These are phyloP conservation scores for Enteromius mattozi DNA, from an alignment of 2,797 vertebrate genomes.

Conservation along the genomic window DNA sequence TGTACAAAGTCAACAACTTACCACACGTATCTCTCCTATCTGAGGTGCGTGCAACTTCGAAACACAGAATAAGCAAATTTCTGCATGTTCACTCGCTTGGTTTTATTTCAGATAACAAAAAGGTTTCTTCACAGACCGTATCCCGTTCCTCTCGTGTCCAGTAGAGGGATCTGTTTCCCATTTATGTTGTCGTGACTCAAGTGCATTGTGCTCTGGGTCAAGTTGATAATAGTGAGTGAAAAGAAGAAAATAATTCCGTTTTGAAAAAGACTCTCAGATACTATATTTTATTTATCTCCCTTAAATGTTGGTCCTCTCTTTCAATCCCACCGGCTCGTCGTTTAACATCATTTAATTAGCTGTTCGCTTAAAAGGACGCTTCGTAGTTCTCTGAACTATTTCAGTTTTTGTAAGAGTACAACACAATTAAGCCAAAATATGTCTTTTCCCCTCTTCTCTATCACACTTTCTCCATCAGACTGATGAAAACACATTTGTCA, in stretches of 20 bases:
- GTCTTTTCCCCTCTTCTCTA: not conserved
- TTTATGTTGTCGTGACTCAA: slow-evolving; percentile 78
- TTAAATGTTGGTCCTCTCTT: not conserved
- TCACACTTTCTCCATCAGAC: not conserved
- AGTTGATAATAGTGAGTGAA: slow-evolving; percentile 85
- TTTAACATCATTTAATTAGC: not conserved
- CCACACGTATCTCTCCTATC: not conserved
- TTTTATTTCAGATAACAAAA: not conserved
- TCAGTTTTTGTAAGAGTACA: not conserved
- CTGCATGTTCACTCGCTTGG: not conserved
- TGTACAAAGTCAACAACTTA: not conserved
- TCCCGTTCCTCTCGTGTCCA: slow-evolving; percentile 36
- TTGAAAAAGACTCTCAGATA: not conserved
- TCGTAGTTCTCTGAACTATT: not conserved
- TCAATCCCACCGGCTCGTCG: not conserved
- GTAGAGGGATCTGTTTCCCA: slow-evolving; percentile 86
- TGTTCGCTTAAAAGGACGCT: not conserved
- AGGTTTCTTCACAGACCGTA: not conserved
- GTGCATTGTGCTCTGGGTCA: slow-evolving; percentile 92
- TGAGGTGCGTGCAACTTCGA: not conserved
- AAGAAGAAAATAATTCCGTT: not conserved
- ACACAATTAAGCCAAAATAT: not conserved
- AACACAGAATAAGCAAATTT: not conserved
- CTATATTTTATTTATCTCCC: not conserved
- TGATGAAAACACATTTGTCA: not conserved